Evolutionary conservation across 2,797 vertebrate genomes (phyloP).

Genomic region (Sebastes aleutianus): DNA sequence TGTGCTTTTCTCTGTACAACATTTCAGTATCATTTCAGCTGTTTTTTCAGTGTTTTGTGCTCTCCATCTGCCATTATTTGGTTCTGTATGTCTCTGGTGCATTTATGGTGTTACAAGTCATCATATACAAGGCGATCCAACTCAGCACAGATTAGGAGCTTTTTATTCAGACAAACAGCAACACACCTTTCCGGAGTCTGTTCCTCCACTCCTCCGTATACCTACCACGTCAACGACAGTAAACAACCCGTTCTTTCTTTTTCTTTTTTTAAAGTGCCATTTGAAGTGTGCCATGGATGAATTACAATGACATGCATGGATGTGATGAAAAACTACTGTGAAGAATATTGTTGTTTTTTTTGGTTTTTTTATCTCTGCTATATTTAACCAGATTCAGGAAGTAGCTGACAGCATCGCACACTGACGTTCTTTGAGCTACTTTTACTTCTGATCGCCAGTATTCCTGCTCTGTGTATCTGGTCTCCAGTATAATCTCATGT

Average conservation of each 20-base stretch:
- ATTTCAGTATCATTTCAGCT: constrained; percentile 33
- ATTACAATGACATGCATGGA: constrained; percentile 66
- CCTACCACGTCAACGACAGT: constrained; percentile 26
- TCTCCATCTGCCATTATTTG: constrained; percentile 10
- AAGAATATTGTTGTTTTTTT: constrained; percentile 63
- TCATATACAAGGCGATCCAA: neutral
- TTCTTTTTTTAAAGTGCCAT: constrained; percentile 63
- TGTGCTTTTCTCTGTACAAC: constrained; percentile 43
- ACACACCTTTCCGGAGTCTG: constrained; percentile 26
- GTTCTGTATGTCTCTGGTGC: constrained; percentile 13
- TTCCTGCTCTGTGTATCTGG: constrained; percentile 50
- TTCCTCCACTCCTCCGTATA: constrained; percentile 17
- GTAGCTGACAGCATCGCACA: constrained; percentile 15
- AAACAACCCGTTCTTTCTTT: constrained; percentile 15
- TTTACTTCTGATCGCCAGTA: constrained; percentile 45
- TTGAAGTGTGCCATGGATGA: constrained; percentile 55
- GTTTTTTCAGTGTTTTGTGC: constrained; percentile 26
- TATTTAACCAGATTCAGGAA: constrained; percentile 55
- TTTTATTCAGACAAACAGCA: constrained; percentile 11
- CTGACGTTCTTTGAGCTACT: constrained; percentile 30
- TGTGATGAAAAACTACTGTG: constrained; percentile 67
- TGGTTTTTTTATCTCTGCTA: constrained; percentile 61
- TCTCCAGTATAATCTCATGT: constrained; percentile 48
- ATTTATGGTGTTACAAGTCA: constrained; percentile 24
- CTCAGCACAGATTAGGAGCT: neutral